Conservation (phyloP, 2,888 invertebrate species). For the Drosophila anomalipes region DNA sequence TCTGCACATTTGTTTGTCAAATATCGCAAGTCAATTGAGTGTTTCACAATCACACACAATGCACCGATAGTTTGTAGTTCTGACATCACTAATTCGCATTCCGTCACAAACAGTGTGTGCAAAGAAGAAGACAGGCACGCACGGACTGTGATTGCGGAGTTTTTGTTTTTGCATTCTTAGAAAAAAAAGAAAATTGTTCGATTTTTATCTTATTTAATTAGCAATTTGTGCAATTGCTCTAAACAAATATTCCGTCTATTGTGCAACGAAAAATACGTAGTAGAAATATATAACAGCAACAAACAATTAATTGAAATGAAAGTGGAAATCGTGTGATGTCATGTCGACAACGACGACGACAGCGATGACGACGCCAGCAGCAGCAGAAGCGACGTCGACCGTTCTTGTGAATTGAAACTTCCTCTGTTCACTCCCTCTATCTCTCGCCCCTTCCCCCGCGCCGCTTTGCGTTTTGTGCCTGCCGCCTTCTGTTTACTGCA, state of each 20-base stretch:
- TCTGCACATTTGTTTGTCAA: not conserved
- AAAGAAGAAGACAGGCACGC: constrained; percentile 44
- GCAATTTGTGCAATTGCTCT: constrained; percentile 49
- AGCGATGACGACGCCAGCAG: constrained; percentile 15
- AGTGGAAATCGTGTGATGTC: constrained; percentile 73
- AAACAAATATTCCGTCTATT: constrained; percentile 54
- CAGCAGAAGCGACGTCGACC: constrained; percentile 57
- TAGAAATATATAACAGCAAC: constrained; percentile 2
- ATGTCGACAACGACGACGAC: constrained; percentile 53
- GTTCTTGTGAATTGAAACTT: constrained; percentile 77
- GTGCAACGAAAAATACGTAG: constrained; percentile 70
- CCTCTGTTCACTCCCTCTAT: constrained; percentile 53
- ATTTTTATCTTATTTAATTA: constrained; percentile 50
- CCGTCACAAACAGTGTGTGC: constrained; percentile 70
- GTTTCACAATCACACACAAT: not conserved
- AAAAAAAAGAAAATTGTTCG: constrained; percentile 44
- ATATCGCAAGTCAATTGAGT: constrained; percentile 12
- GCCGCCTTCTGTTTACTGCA: constrained; percentile 26
- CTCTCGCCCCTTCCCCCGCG: constrained; percentile 3
- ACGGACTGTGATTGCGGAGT: constrained; percentile 74
- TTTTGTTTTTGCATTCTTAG: constrained; percentile 71
- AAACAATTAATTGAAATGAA: constrained; percentile 59
- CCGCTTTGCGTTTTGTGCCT: constrained; percentile 23
- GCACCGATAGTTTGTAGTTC: constrained; percentile 10
- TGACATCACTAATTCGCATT: constrained; percentile 50